Evolutionary conservation across 2,113 vertebrate species (phyloP), one percentile per base, ranked within the genome.

Genomic region (Pimephales promelas): DNA sequence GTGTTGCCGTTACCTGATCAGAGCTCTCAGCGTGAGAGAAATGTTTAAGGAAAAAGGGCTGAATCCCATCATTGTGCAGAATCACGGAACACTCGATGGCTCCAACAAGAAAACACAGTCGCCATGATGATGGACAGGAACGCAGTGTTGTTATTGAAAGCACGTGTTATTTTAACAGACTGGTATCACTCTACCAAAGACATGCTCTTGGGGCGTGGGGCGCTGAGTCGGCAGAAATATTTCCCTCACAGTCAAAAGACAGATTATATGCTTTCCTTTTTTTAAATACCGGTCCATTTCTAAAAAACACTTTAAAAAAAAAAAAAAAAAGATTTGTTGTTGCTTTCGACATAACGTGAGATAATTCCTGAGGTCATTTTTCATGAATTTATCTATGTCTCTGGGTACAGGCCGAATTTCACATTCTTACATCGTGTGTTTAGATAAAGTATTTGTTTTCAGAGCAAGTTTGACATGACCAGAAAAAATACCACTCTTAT

Each of bases 391-490:
- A 8, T 76, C 54, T 82, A 68, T 77, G 68, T 72, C 64, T 78
- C 59, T 72, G 47, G 78, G 36, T 82, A 54, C 71, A 40, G 72
- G 78, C 68, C 52, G 66, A 14, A 70, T 85, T 64, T 82, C 52
- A 84, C 61, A n/a, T 79, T 24, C 47, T 52, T 52, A 45, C 47
- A 56, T 5, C 43, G 79, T 71, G 40, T 80, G 54, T 52, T 79
- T 84, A 84, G 66, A 84, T 70, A 84, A 84, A 84, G 81, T 70
- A 72, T 87, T 74, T 59, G 24, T 84, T 88, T 85, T 83, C 83
- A 40, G 57, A 13, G 10, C 49, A 56, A 36, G 64, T 7, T 57
- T 61, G 36, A 66, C 14, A 40, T 72, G n/a, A 52, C 20, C 31
- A 43, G 57, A 9, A 52, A 52, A 61, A 66, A 79, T 43, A 59